Base-by-base conservation (phyloP, 2,888 invertebrate species). In the Polyommatus icarus region DNA sequence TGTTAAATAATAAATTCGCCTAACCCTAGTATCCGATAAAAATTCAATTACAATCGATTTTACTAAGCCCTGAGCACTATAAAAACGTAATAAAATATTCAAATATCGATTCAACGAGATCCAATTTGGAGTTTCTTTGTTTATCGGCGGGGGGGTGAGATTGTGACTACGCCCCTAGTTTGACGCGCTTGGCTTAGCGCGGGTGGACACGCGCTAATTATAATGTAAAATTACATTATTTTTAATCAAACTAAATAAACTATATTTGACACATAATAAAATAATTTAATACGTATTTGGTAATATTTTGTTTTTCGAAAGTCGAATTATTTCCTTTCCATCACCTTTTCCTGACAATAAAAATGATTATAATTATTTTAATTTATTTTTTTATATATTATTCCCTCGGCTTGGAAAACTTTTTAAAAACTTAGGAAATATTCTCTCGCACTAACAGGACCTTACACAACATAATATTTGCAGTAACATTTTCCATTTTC, bases 81-180 rank as follows among this genome's bases (percentile, higher is more conserved):
- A 71, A 77, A 77, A 77, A 77, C 73, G 54, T 82, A 80, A 82
- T 81, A 83, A 83, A 83, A 82, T 82, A 83, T 83, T 83, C 82
- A 83, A 78, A 82, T 80, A 81, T 79, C 81, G 80, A 80, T 80
- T 81, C 78, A 79, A 78, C 78, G 77, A 80, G 80, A 82, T 82
- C 81, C 82, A 82, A 83, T 82, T 83, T 82, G 73, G 76, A 78
- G 79, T 81, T 78, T 79, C 82, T 82, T 83, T 83, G 83, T 83
- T 83, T 83, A 79, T 80, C 79, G 79, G 79, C 78, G 79, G 77
- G 83, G 83, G 83, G 81, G 81, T 82, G 61, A 72, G 80, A 78
- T 80, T 79, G 73, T 77, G 71, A 73, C 72, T 78, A 71, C 73
- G 71, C 77, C 80, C 78, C 78, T 61, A 76, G 78, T 77, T 78